Base-by-base conservation (phyloP, 37 sponge, comb jelly and placozoan species). In the Cladorhizidae sp. region DNA sequence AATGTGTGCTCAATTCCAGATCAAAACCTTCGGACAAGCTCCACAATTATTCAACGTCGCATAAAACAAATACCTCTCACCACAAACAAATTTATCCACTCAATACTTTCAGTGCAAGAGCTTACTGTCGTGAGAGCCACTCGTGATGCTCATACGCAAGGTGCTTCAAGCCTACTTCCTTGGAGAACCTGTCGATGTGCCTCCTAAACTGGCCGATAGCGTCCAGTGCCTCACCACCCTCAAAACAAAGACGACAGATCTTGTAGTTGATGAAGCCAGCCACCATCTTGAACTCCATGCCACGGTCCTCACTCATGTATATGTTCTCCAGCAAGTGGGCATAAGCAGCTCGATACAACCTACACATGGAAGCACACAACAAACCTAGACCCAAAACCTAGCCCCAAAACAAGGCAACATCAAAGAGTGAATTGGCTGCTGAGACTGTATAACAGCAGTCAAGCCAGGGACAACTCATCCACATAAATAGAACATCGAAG, bases 191-290 rank as follows among this genome's bases (percentile, higher is more conserved):
- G 18, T 95, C 95, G 6, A 92, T 72, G 83, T 94, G 95, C 36
- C 72, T 80, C 38, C 76, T 77, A 75, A 97, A 97, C 65, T 92
- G 95, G 5, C 61, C 32, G 3, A 93, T 80, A 45, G 98, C 93
- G 49, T 82, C 71, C 21, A 86, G 70, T 6, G 92, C 91, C 21
- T 85, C 85, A 26, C 88, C 89, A 8, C 38, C 33, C 41, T 73
- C 75, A 67, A 97, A 97, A 36, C 79, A 79, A 42, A 97, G 70
- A 39, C 83, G 86, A 51, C 98, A 97, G 74, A 97, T 97, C 95
- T 97, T 97, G 89, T 92, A 97, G 80, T 82, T 94, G 64, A 92
- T 54, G 69, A 90, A 90, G 11, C 98, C 95, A 67, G 91, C 85
- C 22, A 94, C 74, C 40, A 97, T 70, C 74, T 94, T 94, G 68